Evolutionary conservation across 2,113 vertebrate species (phyloP).

Genomic region (Sclerurus mexicanus): DNA sequence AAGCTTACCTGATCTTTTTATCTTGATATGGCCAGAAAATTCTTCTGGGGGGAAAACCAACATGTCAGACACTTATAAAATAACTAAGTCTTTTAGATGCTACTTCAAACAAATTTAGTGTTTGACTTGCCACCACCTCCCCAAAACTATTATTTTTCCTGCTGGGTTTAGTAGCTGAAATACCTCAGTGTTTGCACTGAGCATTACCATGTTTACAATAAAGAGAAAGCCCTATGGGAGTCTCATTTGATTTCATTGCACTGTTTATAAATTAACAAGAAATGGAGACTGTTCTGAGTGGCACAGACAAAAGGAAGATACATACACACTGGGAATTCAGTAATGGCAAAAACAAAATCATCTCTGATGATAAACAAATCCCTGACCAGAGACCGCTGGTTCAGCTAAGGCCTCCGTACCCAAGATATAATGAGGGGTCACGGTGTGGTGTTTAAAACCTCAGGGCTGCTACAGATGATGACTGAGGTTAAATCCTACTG

Average conservation of each 20-base stretch:
- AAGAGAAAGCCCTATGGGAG: constrained; percentile 15
- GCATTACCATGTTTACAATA: not conserved
- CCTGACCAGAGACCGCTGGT: not conserved
- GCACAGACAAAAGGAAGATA: not conserved
- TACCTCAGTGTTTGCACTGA: constrained; percentile 2
- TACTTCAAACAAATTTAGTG: not conserved
- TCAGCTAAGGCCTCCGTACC: not conserved
- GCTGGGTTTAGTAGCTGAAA: not conserved
- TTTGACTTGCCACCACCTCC: not conserved
- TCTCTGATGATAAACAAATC: not conserved
- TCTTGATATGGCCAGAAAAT: not conserved
- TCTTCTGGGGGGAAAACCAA: not conserved
- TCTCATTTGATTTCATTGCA: not conserved
- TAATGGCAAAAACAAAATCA: not conserved
- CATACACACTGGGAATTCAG: not conserved
- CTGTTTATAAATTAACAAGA: constrained; percentile 26
- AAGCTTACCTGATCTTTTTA: not conserved
- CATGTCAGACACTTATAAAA: not conserved
- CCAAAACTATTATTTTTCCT: not conserved
- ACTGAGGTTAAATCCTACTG: not conserved
- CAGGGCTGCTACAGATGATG: not conserved
- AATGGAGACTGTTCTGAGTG: not conserved
- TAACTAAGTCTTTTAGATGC: not conserved
- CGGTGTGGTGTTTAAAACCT: not conserved
- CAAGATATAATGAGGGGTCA: not conserved